Percentiles rank a stretch among this genome's conserved stretches.
These are phyloP conservation scores for Brachyhypopomus occidentalis DNA, from an alignment of 2,113 vertebrate genomes.

Conservation along the genomic window DNA sequence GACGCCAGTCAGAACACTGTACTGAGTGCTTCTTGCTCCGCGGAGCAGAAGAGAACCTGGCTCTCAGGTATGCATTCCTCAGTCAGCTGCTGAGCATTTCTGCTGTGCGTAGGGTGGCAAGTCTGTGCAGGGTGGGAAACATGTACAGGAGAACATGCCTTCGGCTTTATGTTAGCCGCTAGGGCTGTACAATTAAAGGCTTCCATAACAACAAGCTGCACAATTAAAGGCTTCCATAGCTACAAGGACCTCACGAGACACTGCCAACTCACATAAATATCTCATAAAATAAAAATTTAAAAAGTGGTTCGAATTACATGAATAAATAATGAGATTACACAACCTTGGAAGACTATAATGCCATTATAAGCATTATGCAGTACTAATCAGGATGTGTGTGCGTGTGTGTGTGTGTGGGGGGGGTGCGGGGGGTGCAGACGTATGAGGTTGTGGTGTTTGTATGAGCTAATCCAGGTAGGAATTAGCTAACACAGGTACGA, in stretches of 20 bases:
- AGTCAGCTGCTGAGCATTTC: not conserved
- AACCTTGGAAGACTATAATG: not conserved
- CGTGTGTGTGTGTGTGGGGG: too few species aligned
- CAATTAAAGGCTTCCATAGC: not conserved
- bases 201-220: not conserved
- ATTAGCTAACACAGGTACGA: too few species aligned
- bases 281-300: not conserved
- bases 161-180: not conserved
- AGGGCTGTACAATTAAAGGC: not conserved
- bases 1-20: constrained; percentile 12
- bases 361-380: not conserved
- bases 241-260: not conserved
- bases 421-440: too few species aligned
- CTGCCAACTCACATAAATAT: not conserved
- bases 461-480: too few species aligned
- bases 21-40: constrained; percentile 3
- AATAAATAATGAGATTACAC: not conserved
- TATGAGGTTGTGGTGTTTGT: too few species aligned
- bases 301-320: not conserved
- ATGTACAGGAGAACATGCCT: not conserved
- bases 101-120: not conserved
- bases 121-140: not conserved
- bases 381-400: too few species aligned
- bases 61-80: constrained; percentile 2
- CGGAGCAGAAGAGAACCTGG: constrained; percentile 25